Base-by-base conservation (phyloP, 2,888 invertebrate genomes). In the Cyaniris semiargus region DNA sequence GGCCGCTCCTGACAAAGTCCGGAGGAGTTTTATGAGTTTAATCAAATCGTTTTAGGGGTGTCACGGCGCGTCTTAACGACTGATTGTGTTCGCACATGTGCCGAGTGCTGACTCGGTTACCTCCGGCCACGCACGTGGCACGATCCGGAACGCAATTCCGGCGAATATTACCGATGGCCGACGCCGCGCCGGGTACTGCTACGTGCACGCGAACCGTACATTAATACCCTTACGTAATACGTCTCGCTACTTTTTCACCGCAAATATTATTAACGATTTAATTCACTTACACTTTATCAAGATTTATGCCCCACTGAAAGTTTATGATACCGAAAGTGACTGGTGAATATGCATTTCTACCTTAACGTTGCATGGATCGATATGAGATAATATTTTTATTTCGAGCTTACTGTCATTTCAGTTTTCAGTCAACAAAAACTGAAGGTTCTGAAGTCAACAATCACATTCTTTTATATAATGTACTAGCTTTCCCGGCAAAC, bases 21-120 rank as follows among this genome's bases (percentile, higher is more conserved):
- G 85, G 87, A 86, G 87, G 84, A 89, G 86, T 90, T 92, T 91
- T 92, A 92, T 89, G 90, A 90, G 87, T 93, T 93, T 92, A 93
- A 93, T 93, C 91, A 93, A 92, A 92, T 88, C 87, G 89, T 88
- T 89, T 87, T 85, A 89, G 88, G 88, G 89, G 88, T 89, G 90
- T 88, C 89, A 89, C 87, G 87, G 86, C 84, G 85, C 85, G 86
- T 85, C 85, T 84, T 87, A 88, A 89, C 87, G 87, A 87, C 85
- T 89, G 88, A 90, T 90, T 90, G 89, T 89, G 83, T 82, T 85
- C 87, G 87, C 88, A 90, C 87, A 87, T 88, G 88, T 87, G 89
- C 87, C 88, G 88, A 88, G 85, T 87, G 89, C 89, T 89, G 89
- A 90, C 87, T 88, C 76, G 76, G 38, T 34, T 78, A 72, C 78